Evolutionary conservation across 92 coral and sea anemone species (phyloP), one percentile per base, ranked within the genome.

Genomic region (Porites evermanni): DNA sequence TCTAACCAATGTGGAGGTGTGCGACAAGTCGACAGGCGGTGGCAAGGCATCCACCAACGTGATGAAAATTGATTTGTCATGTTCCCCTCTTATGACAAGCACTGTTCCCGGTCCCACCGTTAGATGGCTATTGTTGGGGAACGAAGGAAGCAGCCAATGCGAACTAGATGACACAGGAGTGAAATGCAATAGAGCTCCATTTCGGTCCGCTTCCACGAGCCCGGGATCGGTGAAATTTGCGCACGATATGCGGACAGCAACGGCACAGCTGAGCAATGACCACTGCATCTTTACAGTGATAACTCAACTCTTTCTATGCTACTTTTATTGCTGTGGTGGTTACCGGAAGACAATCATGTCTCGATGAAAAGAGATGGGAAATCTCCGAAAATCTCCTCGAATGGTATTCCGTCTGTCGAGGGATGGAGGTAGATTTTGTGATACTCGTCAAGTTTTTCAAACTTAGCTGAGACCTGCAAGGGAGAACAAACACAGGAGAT

Each of bases 331-430:
- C 12, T 74, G 10, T 10, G 2, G 2, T 19, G 16, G 9, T 53
- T 44, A 74, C n/a, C 79, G 14, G 2, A 74, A 10, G 32, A 64
- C 79, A 19, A 8, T 7, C 8, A 16, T 7, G 19, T 74, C 79
- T 8, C 81, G 13, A 8, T 77, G 81, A 26, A 77, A 77, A 23
- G 14, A 20, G 19, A 77, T 32, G 67, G 81, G 81, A 7, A 12
- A 12, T 26, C 54, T 50, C 54, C 24, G 24, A 60, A 77, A 38
- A 16, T 14, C 23, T 77, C 81, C 16, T 29, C 81, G 47, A 77
- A 77, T 20, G 13, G 7, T 26, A 77, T 14, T 14, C 64, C 64
- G 6, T 16, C n/a, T 2, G 14, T 23, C 7, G 20, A 6, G 76
- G 58, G n/a, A 8, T 14, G 76, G 52, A 72, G 32, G 32, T 47